A percentile compares a stretch with the other conserved stretches of the same genome.
Evolutionary conservation across 2,113 vertebrate genomes (phyloP).

Genomic region (Coturnix japonica): DNA sequence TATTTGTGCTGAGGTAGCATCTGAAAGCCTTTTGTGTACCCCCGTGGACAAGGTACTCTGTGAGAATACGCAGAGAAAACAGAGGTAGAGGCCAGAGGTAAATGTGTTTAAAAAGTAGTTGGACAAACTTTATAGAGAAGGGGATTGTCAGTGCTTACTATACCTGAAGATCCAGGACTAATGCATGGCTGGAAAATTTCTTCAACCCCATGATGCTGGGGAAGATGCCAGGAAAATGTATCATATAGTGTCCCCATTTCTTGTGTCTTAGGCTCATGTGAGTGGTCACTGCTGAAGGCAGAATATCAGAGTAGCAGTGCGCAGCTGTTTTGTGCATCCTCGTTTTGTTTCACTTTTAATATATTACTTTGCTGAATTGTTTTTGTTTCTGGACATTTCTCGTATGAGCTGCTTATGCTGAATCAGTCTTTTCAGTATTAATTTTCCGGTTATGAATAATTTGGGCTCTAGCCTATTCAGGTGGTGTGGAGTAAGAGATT

Average conservation of each 20-base stretch:
- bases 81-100: neutral
- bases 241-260: neutral
- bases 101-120: neutral
- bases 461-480: constrained; percentile 25
- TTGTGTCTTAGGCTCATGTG: neutral
- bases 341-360: neutral
- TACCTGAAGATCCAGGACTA: neutral
- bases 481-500: neutral
- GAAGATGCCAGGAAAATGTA: neutral
- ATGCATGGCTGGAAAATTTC: neutral
- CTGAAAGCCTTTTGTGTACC: neutral
- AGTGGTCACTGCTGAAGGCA: neutral
- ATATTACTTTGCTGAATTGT: rapidly evolving
- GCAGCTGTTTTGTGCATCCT: neutral
- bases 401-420: constrained; percentile 16
- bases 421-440: constrained; percentile 43
- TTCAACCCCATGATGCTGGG: neutral
- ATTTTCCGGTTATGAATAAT: constrained; percentile 71
- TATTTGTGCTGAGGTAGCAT: neutral
- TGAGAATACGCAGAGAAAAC: neutral
- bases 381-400: constrained; percentile 3
- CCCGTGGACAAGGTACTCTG: neutral
- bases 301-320: neutral
- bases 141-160: neutral
- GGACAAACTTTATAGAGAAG: neutral